These are phyloP conservation scores for Himalopsyche anomala DNA, from an alignment of 2,888 invertebrate species.

Conservation along the genomic window DNA sequence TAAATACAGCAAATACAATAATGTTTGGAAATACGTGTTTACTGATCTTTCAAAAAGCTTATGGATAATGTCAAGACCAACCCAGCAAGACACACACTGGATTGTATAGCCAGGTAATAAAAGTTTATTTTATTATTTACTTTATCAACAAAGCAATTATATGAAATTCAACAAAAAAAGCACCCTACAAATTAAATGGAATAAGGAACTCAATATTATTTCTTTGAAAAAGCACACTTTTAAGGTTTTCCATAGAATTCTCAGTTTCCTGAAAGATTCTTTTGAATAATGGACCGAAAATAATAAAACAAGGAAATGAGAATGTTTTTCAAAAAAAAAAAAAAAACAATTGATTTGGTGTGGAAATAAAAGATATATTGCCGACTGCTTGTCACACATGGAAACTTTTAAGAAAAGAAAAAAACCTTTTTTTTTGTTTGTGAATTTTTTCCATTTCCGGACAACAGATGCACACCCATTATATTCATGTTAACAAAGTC, in stretches of 20 bases:
- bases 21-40: no score
- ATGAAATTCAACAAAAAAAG: no score
- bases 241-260: neutral
- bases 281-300: constrained; percentile 3
- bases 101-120: no score
- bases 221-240: no score
- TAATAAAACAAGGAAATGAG: constrained; percentile 15
- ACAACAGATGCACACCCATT: constrained; percentile 9
- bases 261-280: neutral
- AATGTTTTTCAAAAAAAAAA: neutral
- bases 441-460: constrained; percentile 8
- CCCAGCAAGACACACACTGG: no score
- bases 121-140: no score
- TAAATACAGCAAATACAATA: no score
- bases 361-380: constrained; percentile 12
- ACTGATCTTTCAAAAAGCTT: no score
- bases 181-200: no score
- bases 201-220: no score
- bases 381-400: neutral
- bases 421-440: neutral
- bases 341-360: constrained; percentile 3
- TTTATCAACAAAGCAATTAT: no score
- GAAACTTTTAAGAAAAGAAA: constrained; percentile 9
- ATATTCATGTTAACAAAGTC: neutral
- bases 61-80: no score